Conservation (phyloP, 2,888 invertebrate genomes). For the Agrochola lota region DNA sequence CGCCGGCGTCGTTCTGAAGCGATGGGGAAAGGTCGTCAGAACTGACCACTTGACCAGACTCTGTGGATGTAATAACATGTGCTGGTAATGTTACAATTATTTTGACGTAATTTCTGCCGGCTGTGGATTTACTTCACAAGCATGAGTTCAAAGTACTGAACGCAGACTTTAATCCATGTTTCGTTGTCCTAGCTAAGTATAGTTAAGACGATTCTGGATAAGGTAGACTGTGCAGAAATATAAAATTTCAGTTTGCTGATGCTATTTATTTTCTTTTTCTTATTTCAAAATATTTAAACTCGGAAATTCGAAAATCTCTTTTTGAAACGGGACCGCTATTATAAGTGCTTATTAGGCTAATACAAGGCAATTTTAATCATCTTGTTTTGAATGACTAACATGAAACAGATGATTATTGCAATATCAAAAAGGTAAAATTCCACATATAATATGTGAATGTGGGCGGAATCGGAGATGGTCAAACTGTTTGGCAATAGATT, state of each 20-base stretch:
- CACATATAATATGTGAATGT: slow-evolving; percentile 61
- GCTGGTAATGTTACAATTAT: slow-evolving; percentile 56
- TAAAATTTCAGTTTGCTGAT: not conserved
- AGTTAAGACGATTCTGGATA: not conserved
- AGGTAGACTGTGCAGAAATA: not conserved
- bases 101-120: slow-evolving; percentile 44
- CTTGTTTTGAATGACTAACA: slow-evolving; percentile 2
- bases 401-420: slow-evolving; percentile 30
- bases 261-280: not conserved
- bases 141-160: slow-evolving; percentile 14
- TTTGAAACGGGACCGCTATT: too few species aligned
- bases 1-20: slow-evolving; percentile 28
- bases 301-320: not conserved
- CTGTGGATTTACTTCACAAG: slow-evolving; percentile 27
- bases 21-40: slow-evolving; percentile 65
- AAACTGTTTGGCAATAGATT: slow-evolving; percentile 71
- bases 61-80: slow-evolving; percentile 54
- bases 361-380: not conserved
- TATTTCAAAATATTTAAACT: not conserved
- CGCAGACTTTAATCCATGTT: not conserved
- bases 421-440: slow-evolving; percentile 43
- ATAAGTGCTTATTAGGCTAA: too few species aligned
- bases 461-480: slow-evolving; percentile 69
- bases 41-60: slow-evolving; percentile 58
- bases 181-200: not conserved